Evolutionary conservation across 1,140 invertebrate genomes (phyloP), one percentile per base, ranked within the genome.

Genomic region (Philaenus spumarius): DNA sequence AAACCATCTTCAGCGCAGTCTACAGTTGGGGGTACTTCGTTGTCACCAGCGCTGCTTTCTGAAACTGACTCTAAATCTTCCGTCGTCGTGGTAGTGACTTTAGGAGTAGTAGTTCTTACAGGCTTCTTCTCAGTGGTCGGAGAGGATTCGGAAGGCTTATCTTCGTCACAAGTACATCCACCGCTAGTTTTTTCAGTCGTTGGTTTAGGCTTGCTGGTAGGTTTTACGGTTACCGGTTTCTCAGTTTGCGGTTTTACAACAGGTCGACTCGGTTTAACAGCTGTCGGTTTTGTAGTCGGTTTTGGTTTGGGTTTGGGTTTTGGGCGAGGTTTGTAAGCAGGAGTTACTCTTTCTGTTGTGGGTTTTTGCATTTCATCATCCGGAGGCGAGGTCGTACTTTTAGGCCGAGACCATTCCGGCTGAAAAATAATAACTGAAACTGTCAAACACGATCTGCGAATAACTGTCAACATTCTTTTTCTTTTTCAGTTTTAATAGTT

Each of bases 391-490:
- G 78, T 66, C 1, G 84, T 86, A 37, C 81, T 81, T 42, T 82
- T 82, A 12, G 85, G 84, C 58, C 79, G 74, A 14, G 80, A 80
- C 84, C 85, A 87, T 59, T 86, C 82, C 35, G 83, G 82, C 82
- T 86, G 59, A 46, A 72, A 69, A 60, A 63, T 30, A 35, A 64
- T 40, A 63, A 51, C 7, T n/a, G n/a, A n/a, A n/a, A n/a, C n/a
- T n/a, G n/a, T n/a, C n/a, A n/a, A n/a, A n/a, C n/a, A n/a, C n/a
- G n/a, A n/a, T n/a, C n/a, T n/a, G n/a, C n/a, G n/a, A n/a, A n/a
- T n/a, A n/a, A n/a, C n/a, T n/a, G n/a, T n/a, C n/a, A n/a, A n/a
- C n/a, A n/a, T n/a, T n/a, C n/a, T n/a, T n/a, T n/a, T n/a, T n/a
- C n/a, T n/a, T n/a, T n/a, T n/a, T n/a, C n/a, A n/a, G n/a, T n/a